A percentile compares a stretch with the other conserved stretches of the same genome.
These are phyloP conservation scores for Enoplosus armatus DNA, from an alignment of 2,797 vertebrate genomes.

Conservation along the genomic window DNA sequence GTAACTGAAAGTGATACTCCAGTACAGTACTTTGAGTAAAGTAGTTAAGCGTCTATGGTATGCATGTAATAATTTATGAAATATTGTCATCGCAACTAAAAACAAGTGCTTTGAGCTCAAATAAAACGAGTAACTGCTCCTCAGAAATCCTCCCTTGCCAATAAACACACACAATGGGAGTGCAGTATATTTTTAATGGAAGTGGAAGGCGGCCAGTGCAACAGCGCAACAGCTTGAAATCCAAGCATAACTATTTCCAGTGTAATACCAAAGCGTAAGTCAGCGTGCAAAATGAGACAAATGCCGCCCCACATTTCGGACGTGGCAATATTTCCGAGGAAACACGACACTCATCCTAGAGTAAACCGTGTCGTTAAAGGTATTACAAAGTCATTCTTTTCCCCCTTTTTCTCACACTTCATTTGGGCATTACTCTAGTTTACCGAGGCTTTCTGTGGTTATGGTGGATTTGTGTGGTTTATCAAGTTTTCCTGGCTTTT, in stretches of 20 bases:
- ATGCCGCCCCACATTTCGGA: slow-evolving; percentile 81
- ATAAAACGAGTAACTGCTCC: slow-evolving; percentile 41
- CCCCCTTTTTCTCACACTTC: slow-evolving; percentile 87
- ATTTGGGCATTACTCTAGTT: slow-evolving; percentile 84
- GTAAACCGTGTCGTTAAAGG: slow-evolving; percentile 86
- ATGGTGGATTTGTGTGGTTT: slow-evolving; percentile 84
- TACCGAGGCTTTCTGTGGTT: slow-evolving; percentile 81
- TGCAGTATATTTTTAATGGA: slow-evolving; percentile 55
- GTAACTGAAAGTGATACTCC: background rate
- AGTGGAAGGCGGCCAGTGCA: slow-evolving; percentile 51
- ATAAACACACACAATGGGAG: slow-evolving; percentile 44
- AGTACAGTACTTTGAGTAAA: background rate
- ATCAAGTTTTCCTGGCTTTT: slow-evolving; percentile 83
- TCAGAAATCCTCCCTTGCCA: slow-evolving; percentile 32
- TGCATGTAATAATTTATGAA: background rate
- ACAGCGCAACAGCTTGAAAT: slow-evolving; percentile 78
- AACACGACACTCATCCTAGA: slow-evolving; percentile 86
- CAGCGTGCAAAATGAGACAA: slow-evolving; percentile 86
- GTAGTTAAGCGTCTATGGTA: background rate
- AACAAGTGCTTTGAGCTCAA: background rate
- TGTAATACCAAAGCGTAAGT: slow-evolving; percentile 81
- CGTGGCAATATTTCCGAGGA: slow-evolving; percentile 82
- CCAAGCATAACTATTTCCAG: slow-evolving; percentile 85
- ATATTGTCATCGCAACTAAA: background rate
- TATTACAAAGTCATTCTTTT: slow-evolving; percentile 86